phyloP scores from a whole-genome alignment of 2,113 vertebrate species.

The Phaethornis superciliosus region DNA sequence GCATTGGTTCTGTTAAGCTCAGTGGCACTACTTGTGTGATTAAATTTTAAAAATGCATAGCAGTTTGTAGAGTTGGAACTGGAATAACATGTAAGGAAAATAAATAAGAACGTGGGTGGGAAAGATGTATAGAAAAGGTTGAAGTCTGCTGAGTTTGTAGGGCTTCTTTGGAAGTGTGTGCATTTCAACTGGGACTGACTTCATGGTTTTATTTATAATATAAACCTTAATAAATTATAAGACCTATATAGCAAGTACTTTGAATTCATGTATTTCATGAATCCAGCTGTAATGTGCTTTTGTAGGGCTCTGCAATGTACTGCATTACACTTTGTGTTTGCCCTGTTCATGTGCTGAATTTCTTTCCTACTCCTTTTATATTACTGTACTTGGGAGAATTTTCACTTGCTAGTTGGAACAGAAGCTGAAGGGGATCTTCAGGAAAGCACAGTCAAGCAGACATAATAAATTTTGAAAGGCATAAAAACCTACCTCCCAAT shows the following conservation, averaged over 20 bases:
- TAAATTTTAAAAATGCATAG: neutral
- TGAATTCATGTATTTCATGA: neutral
- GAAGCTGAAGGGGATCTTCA: constrained; percentile 51
- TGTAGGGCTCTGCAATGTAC: neutral
- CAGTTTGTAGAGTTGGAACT: neutral
- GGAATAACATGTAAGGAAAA: neutral
- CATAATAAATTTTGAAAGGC: constrained; percentile 57
- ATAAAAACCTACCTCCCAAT: constrained; percentile 43
- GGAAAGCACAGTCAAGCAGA: constrained; percentile 57
- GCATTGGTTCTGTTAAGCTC: neutral
- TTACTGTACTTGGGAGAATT: constrained; percentile 52
- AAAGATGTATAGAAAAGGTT: neutral
- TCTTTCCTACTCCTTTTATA: constrained; percentile 35
- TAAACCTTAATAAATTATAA: constrained; percentile 54
- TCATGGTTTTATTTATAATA: constrained; percentile 42
- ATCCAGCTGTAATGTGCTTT: constrained; percentile 9
- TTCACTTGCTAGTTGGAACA: constrained; percentile 52
- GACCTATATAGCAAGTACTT: constrained; percentile 21
- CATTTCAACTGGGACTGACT: neutral
- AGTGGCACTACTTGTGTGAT: neutral
- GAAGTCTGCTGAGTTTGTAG: neutral
- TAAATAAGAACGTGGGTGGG: neutral
- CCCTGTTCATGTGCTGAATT: constrained; percentile 43
- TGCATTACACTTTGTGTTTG: neutral
- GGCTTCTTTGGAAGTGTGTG: neutral